These are phyloP conservation scores for Salmo trutta DNA, from an alignment of 2,797 vertebrate species.

Conservation along the genomic window DNA sequence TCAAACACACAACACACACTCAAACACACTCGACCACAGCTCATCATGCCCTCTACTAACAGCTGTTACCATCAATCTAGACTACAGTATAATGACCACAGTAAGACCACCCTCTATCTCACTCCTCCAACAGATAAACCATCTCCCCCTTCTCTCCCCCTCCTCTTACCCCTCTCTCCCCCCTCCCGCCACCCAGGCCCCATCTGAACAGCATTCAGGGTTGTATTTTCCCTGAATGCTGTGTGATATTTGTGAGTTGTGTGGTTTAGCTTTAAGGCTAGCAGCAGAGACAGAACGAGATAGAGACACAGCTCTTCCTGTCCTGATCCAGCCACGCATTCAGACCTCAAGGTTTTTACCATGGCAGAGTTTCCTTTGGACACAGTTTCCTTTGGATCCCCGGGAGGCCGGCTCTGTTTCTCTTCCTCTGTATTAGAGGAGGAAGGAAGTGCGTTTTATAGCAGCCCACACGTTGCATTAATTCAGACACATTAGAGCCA, in stretches of 20 bases:
- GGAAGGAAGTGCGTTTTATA: conserved; percentile 23
- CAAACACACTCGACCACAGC: neutral
- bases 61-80: neutral
- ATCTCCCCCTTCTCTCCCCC: neutral
- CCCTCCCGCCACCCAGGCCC: neutral
- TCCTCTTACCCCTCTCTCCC: conserved; percentile 1
- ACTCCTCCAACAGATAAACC: too few relatives aligned
- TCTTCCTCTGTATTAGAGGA: neutral
- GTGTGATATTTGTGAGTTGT: conserved; percentile 2
- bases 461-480: conserved; percentile 7
- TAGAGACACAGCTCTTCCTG: neutral
- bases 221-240: conserved; percentile 27
- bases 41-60: neutral
- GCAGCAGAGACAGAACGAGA: neutral
- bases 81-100: too few relatives aligned
- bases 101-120: too few relatives aligned
- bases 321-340: neutral
- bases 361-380: conserved; percentile 25
- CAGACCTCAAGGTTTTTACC: conserved; percentile 26
- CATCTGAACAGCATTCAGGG: conserved; percentile 2
- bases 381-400: neutral
- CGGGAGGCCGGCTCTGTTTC: neutral
- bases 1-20: neutral
- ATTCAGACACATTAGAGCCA: neutral
- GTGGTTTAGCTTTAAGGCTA: neutral